Percentiles rank a stretch among this genome's conserved stretches.
Conservation (phyloP, 2,888 invertebrate genomes). For the Limnephilus lunatus region DNA sequence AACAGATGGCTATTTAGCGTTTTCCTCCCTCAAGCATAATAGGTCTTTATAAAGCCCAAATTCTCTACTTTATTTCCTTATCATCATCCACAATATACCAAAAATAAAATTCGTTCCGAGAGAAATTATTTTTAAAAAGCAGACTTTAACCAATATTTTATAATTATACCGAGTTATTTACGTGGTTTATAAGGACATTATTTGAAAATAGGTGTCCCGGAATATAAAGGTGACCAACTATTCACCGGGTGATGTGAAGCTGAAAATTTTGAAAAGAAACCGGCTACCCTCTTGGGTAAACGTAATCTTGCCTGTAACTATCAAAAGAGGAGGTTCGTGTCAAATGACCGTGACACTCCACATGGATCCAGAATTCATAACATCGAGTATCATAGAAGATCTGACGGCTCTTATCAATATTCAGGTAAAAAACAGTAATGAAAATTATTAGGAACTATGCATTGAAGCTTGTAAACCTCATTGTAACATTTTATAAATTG, state of each 20-base stretch:
- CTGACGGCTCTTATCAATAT: slow-evolving; percentile 17
- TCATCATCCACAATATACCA: too few relatives aligned
- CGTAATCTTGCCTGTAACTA: slow-evolving; percentile 34
- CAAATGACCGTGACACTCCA: slow-evolving; percentile 28
- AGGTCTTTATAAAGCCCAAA: too few relatives aligned
- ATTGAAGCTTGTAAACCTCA: too few relatives aligned
- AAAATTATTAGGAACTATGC: too few relatives aligned
- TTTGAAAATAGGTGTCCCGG: background rate
- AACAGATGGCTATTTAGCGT: background rate
- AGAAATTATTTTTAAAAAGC: too few relatives aligned
- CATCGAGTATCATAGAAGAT: background rate
- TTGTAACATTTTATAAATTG: too few relatives aligned
- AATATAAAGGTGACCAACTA: background rate
- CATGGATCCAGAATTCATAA: slow-evolving; percentile 1
- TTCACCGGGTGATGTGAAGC: slow-evolving; percentile 12
- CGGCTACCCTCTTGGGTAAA: slow-evolving; percentile 45
- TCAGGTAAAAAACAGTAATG: background rate
- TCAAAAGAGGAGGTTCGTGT: background rate
- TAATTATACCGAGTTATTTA: background rate
- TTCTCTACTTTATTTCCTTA: too few relatives aligned
- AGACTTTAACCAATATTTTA: too few relatives aligned
- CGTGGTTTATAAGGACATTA: background rate
- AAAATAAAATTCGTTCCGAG: too few relatives aligned
- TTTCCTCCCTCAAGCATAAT: too few relatives aligned
- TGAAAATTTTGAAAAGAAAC: slow-evolving; percentile 42